Evolutionary conservation across 1,140 invertebrate species (phyloP).

Genomic region (Myzus persicae): DNA sequence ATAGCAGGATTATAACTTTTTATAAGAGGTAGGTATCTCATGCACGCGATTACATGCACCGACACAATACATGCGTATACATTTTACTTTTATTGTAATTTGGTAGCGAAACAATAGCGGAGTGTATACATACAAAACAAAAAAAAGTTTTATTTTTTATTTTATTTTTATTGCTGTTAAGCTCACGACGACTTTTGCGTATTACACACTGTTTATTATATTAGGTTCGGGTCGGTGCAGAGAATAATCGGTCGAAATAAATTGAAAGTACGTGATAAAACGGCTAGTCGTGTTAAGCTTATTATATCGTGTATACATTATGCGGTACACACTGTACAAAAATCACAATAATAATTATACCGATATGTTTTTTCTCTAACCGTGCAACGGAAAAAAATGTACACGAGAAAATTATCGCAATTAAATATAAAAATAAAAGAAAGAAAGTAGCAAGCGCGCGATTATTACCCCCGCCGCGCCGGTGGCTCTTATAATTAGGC

Average conservation of each 20-base stretch:
- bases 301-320: neutral
- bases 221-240: neutral
- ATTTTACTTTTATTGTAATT: conserved; percentile 26
- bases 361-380: neutral
- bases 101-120: too few relatives aligned
- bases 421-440: neutral
- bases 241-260: neutral
- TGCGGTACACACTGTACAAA: neutral
- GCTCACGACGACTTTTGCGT: neutral
- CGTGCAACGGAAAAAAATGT: neutral
- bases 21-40: conserved; percentile 8
- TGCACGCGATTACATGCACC: neutral
- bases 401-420: neutral
- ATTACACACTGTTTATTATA: neutral
- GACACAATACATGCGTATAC: neutral
- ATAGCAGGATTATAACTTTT: conserved; percentile 32
- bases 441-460: neutral
- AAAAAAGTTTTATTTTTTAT: neutral
- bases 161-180: neutral
- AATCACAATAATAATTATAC: neutral
- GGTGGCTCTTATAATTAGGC: neutral
- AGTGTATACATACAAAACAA: neutral
- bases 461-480: neutral
- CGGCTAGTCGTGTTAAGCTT: neutral
- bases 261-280: neutral